Conservation (phyloP, 2,888 invertebrate genomes). For the Zelleria hepariella region DNA sequence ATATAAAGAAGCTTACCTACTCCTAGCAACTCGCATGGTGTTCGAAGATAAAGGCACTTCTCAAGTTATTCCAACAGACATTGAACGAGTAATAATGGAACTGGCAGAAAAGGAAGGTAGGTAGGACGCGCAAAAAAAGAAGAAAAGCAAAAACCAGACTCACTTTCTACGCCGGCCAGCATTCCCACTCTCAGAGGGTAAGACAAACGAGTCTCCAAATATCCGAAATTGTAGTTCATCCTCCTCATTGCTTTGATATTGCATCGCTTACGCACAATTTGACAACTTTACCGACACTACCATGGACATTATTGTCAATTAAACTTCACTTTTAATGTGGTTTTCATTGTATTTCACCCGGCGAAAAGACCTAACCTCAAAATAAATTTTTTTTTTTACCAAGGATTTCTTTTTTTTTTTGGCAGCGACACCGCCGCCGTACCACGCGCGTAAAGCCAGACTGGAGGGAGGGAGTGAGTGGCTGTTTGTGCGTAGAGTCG, state of each 20-base stretch:
- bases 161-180: constrained; percentile 50
- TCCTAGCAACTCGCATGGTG: too few relatives aligned
- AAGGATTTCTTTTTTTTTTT: constrained; percentile 19
- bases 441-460: constrained; percentile 52
- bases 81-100: too few relatives aligned
- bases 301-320: constrained; percentile 42
- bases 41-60: too few relatives aligned
- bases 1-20: too few relatives aligned
- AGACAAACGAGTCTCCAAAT: constrained; percentile 65
- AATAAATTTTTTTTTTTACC: constrained; percentile 8
- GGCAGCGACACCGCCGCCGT: constrained; percentile 29
- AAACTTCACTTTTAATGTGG: constrained; percentile 18
- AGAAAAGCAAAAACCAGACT: constrained; percentile 26
- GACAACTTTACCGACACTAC: constrained; percentile 36
- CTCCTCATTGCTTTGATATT: constrained; percentile 65
- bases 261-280: constrained; percentile 63
- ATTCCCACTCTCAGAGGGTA: constrained; percentile 33
- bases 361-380: not conserved
- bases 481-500: not conserved
- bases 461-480: constrained; percentile 24
- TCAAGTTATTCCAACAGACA: too few relatives aligned
- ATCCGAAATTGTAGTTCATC: constrained; percentile 68
- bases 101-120: not conserved
- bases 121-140: not conserved
- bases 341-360: constrained; percentile 9